A percentile compares a stretch with the other conserved stretches of the same genome.
Evolutionary conservation across 2,888 invertebrate species (phyloP).

Genomic region (Phoenoteleia sp.): DNA sequence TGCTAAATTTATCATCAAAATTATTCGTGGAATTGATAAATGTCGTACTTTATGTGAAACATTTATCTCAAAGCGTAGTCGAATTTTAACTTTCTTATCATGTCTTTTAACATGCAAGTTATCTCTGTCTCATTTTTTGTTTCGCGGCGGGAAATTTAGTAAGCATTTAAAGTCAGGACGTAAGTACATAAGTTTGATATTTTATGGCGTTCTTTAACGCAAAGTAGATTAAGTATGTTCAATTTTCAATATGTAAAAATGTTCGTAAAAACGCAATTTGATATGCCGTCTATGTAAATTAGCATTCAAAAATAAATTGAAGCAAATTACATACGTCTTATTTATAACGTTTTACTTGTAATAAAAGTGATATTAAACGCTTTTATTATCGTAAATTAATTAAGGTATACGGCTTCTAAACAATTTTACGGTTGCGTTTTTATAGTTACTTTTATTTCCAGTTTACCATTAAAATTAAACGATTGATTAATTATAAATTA

Average conservation of each 20-base stretch:
- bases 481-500: too few relatives aligned
- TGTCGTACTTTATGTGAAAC: constrained; percentile 28
- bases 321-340: too few relatives aligned
- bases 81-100: constrained; percentile 49
- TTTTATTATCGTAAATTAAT: too few relatives aligned
- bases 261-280: neutral
- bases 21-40: constrained; percentile 55
- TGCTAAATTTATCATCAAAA: constrained; percentile 31
- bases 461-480: too few relatives aligned
- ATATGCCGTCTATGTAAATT: neutral
- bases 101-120: constrained; percentile 32
- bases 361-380: too few relatives aligned
- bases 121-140: constrained; percentile 44
- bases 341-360: too few relatives aligned
- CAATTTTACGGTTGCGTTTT: too few relatives aligned
- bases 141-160: constrained; percentile 32
- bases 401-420: too few relatives aligned
- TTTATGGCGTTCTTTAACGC: constrained; percentile 32
- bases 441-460: too few relatives aligned
- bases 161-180: constrained; percentile 27
- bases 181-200: constrained; percentile 39
- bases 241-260: constrained; percentile 24
- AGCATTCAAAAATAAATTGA: too few relatives aligned
- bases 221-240: constrained; percentile 34
- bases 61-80: constrained; percentile 31